These are phyloP conservation scores for Stomatorhinus walkeri DNA, from an alignment of 2,797 vertebrate genomes.

Conservation along the genomic window DNA sequence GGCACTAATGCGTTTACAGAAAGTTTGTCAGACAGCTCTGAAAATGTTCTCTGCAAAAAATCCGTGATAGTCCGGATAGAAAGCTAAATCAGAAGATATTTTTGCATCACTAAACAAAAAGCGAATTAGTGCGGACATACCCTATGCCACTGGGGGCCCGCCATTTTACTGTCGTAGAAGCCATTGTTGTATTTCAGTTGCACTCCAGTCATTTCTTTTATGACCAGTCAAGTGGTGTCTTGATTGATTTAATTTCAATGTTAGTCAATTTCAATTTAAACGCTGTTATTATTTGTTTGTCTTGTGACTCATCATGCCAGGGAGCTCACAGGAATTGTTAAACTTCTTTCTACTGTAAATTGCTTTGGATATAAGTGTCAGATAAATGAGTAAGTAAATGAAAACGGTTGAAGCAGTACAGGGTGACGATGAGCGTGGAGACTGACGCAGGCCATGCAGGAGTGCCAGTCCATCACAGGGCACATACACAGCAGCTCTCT, in stretches of 20 bases:
- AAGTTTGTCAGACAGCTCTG: not conserved
- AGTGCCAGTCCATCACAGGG: not conserved
- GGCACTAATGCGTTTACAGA: not conserved
- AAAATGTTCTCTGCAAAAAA: not conserved
- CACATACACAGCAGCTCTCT: not conserved
- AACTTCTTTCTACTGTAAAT: not conserved
- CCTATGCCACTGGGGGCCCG: not conserved
- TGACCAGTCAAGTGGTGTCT: not conserved
- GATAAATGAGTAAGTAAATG: not conserved
- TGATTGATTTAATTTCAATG: not conserved
- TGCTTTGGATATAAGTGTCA: not conserved
- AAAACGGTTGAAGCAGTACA: not conserved
- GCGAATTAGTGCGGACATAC: not conserved
- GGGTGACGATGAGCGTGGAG: not conserved
- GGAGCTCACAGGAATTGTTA: not conserved
- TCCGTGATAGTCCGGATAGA: not conserved
- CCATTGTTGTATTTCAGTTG: not conserved
- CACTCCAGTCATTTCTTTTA: not conserved
- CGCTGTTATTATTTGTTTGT: not conserved
- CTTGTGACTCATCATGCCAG: not conserved
- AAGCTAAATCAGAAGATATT: not conserved
- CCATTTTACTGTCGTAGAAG: not conserved
- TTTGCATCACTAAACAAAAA: not conserved
- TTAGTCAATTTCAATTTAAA: not conserved
- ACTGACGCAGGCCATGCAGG: not conserved